Evolutionary conservation across 2,113 vertebrate species (phyloP).

Genomic region (Maccullochella peelii): DNA sequence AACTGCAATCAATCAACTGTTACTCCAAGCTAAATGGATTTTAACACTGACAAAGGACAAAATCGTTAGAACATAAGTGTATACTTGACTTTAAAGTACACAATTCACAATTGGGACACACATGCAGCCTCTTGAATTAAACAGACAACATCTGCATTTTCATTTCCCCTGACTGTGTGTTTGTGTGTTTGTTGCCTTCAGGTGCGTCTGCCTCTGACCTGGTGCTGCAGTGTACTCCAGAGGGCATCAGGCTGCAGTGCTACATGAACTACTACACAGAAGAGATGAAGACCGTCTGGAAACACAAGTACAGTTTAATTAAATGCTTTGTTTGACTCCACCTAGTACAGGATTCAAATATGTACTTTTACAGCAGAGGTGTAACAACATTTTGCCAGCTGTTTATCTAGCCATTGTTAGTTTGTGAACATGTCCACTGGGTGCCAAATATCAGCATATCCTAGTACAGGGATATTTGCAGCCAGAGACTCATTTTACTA

Average conservation of each 20-base stretch:
- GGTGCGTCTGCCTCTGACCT: slow-evolving; percentile 93
- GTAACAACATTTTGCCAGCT: neutral
- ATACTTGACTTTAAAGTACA: neutral
- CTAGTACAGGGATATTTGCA: neutral
- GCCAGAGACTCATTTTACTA: too few species aligned
- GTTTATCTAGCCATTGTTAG: neutral
- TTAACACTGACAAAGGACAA: neutral
- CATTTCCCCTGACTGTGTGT: neutral
- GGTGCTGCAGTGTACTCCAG: slow-evolving; percentile 94
- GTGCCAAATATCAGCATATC: neutral
- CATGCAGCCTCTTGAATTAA: too few species aligned
- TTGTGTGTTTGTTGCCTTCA: slow-evolving; percentile 58
- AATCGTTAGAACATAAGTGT: neutral
- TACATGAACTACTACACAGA: slow-evolving; percentile 96
- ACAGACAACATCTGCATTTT: neutral
- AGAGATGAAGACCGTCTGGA: slow-evolving; percentile 95
- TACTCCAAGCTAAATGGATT: too few species aligned
- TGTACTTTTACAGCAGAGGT: neutral
- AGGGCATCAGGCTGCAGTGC: slow-evolving; percentile 97
- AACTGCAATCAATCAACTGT: too few species aligned
- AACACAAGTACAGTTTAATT: slow-evolving; percentile 86
- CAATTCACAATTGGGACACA: neutral
- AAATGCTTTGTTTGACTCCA: neutral
- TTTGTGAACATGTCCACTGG: too few species aligned
- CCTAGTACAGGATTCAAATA: neutral